Evolutionary conservation across 2,797 vertebrate genomes (phyloP), one percentile per base, ranked within the genome.

Genomic region (Phylloscopus collybita): DNA sequence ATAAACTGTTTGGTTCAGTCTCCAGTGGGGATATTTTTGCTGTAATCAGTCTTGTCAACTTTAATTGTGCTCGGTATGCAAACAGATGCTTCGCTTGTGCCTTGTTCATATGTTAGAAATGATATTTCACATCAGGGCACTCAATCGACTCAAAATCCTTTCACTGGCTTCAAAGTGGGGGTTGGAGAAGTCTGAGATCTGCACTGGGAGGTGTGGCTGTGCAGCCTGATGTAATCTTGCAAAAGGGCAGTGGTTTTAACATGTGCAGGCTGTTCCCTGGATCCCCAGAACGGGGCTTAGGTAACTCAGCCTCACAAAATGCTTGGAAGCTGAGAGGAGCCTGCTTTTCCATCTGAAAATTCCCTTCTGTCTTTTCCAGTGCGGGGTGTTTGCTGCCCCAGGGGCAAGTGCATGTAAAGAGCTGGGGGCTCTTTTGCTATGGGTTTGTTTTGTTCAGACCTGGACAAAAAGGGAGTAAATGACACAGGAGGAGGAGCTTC

Each of bases 171-270:
- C 4, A 6, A 14, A 79, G 19, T 50, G 5, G 32, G 70, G 34
- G 18, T 21, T 90, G 83, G 70, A 69, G 20, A 23, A 72, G 9
- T 14, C 79, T 72, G 70, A 75, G 64, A 14, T 66, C 13, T 72
- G 66, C 66, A 21, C 32, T 66, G 49, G 47, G 51, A 84, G 85
- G 61, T 83, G 85, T 90, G 82, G 44, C 62, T 80, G 51, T 47
- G 44, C 71, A 65, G 70, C 56, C 51, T 2, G 18, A 16, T 36
- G 44, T 57, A 76, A 92, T 73, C 66, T 65, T 84, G 78, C 64
- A 66, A 73, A 81, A 85, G 81, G 79, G 67, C 87, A 76, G 32
- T 36, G 85, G 86, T 87, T 95, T 81, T 59, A 25, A 74, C 64
- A 22, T 32, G 59, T 62, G 59, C 74, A 45, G 44, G 66, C 70